Base-by-base conservation (phyloP, 2,113 vertebrate genomes). In the Albula goreensis region DNA sequence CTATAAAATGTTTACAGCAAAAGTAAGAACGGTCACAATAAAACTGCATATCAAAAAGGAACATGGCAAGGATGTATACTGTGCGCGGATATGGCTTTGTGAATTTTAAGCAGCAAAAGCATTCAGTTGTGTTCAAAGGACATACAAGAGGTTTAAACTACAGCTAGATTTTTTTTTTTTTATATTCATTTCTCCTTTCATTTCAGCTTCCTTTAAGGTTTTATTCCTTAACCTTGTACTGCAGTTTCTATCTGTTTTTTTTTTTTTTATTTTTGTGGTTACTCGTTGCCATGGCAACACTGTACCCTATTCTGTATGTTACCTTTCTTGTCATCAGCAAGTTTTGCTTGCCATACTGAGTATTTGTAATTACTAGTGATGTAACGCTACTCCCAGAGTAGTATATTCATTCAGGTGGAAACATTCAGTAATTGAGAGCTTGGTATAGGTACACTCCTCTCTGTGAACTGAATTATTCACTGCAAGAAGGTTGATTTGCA, bases 61-160 rank as follows among this genome's bases (percentile, higher is more conserved):
- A 1, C 53, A 2, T 2, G 2, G 63, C 19, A 70, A n/a, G 63
- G 63, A 22, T 70, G 17, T 70, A 15, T 22, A 70, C n/a, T 70
- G 22, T n/a, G 63, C 63, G 22, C 8, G 1, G 63, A 70, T 70
- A 70, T 70, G 63, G n/a, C 63, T 70, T 70, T 70, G n/a, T 10
- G 78, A 84, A 84, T 74, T 52, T 77, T 41, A 52, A 77, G 31
- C 66, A 84, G 2, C 63, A 17, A 77, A 25, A 77, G n/a, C 5
- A 17, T 57, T 10, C 6, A 13, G 1, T 22, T 66, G 57, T 49
- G n/a, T n/a, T 84, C 83, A 84, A 25, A 77, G n/a, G 31, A 52
- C 66, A 50, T 52, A 50, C 19, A 49, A 77, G 48, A 60, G 56
- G 48, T 41, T 48, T 19, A 83, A 50, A 22, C 31, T 22, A 83